phyloP scores from a whole-genome alignment of 1,140 invertebrate genomes.

The Lasioglossum albipes region DNA sequence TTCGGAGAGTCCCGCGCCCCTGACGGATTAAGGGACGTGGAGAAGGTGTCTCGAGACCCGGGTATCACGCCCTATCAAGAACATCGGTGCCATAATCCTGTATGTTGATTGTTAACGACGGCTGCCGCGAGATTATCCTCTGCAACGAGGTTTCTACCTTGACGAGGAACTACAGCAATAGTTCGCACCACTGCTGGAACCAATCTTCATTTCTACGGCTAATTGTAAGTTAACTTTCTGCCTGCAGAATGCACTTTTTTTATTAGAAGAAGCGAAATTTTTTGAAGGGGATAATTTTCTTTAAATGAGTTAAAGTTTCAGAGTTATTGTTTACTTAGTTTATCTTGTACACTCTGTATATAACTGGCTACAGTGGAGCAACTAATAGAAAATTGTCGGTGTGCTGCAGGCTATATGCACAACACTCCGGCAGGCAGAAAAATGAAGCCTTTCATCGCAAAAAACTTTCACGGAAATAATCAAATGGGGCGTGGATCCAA shows the following conservation, averaged over 20 bases:
- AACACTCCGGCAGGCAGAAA: not conserved
- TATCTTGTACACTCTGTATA: too few relatives aligned
- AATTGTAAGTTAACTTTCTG: not conserved
- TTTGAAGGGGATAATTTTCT: too few relatives aligned
- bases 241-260: not conserved
- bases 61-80: not conserved
- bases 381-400: too few relatives aligned
- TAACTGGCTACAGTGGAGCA: too few relatives aligned
- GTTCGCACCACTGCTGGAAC: too few relatives aligned
- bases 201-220: not conserved
- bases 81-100: not conserved
- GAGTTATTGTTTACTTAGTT: too few relatives aligned
- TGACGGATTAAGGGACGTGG: constrained; percentile 28
- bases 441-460: not conserved
- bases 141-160: not conserved
- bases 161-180: not conserved
- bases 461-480: not conserved
- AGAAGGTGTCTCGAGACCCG: not conserved
- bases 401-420: not conserved
- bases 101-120: not conserved
- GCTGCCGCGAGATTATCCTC: not conserved
- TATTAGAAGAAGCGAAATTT: too few relatives aligned
- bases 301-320: too few relatives aligned
- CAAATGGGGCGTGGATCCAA: not conserved
- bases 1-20: constrained; percentile 7